Conservation (phyloP, 1,140 invertebrate species). For the Cherax destructor region DNA sequence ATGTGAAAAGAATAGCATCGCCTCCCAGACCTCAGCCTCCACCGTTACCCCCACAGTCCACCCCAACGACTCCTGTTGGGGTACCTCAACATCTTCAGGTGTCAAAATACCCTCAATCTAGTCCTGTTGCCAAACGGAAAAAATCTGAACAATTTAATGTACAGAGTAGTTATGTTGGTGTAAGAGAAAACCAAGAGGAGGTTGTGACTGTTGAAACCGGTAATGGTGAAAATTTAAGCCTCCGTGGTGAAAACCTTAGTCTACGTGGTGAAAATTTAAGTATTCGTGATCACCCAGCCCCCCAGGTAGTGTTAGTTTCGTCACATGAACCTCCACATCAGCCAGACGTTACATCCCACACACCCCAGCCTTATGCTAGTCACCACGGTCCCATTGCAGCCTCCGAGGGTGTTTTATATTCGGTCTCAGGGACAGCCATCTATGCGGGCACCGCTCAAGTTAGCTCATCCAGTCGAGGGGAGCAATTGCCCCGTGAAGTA, state of each 20-base stretch:
- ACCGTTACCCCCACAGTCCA: constrained; percentile 51
- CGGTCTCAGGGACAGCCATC: constrained; percentile 70
- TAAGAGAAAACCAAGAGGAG: constrained; percentile 63
- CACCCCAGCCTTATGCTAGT: constrained; percentile 66
- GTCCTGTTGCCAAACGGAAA: constrained; percentile 71
- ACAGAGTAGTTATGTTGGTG: constrained; percentile 62
- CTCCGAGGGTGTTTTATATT: constrained; percentile 68
- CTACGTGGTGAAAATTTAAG: constrained; percentile 55
- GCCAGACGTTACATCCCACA: constrained; percentile 55
- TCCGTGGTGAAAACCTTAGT: constrained; percentile 56
- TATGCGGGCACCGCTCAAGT: constrained; percentile 67
- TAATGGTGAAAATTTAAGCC: constrained; percentile 55
- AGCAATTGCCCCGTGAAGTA: constrained; percentile 60
- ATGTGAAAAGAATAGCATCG: constrained; percentile 69
- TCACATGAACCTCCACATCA: constrained; percentile 63
- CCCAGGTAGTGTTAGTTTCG: constrained; percentile 68
- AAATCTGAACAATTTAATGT: constrained; percentile 68
- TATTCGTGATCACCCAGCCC: constrained; percentile 54
- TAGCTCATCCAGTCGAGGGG: constrained; percentile 48
- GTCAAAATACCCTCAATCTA: constrained; percentile 69
- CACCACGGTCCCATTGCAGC: constrained; percentile 63
- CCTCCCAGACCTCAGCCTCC: constrained; percentile 65
- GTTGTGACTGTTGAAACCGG: constrained; percentile 50
- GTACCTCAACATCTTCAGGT: constrained; percentile 58
- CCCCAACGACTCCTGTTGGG: constrained; percentile 24